phyloP scores from a whole-genome alignment of 2,888 invertebrate genomes.

The Auanema freiburgensis region DNA sequence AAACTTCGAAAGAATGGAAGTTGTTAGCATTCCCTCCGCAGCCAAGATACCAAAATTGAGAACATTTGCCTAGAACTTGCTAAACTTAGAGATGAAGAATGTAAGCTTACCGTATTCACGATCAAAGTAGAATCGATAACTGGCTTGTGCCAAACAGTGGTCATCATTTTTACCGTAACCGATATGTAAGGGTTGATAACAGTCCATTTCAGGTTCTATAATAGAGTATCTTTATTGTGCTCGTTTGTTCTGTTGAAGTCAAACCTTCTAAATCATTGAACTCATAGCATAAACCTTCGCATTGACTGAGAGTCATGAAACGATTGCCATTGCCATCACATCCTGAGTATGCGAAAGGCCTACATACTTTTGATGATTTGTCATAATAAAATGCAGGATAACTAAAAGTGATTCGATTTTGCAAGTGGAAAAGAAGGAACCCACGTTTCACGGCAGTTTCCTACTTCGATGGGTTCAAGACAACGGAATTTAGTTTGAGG shows the following conservation, averaged over 20 bases:
- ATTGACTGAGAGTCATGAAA: conserved; percentile 57
- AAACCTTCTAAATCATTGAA: conserved; percentile 37
- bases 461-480: conserved; percentile 48
- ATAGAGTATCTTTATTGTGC: not conserved
- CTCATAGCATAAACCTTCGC: conserved; percentile 42
- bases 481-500: conserved; percentile 45
- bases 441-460: conserved; percentile 50
- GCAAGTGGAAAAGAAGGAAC: not conserved
- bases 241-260: not conserved
- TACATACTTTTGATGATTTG: conserved; percentile 37
- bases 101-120: conserved; percentile 43
- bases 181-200: conserved; percentile 54
- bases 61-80: conserved; percentile 52
- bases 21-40: conserved; percentile 59
- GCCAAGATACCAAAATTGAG: conserved; percentile 59
- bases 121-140: conserved; percentile 57
- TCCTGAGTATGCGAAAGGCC: conserved; percentile 56
- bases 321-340: conserved; percentile 60
- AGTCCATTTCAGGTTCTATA: conserved; percentile 47
- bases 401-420: conserved; percentile 20
- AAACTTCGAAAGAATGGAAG: conserved; percentile 43
- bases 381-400: conserved; percentile 51
- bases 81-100: not conserved
- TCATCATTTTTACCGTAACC: conserved; percentile 52
- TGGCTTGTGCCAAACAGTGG: conserved; percentile 49